Percentiles rank a stretch among this genome's conserved stretches.
phyloP scores from a whole-genome alignment of 2,888 invertebrate genomes.

The Agonum fuliginosum region DNA sequence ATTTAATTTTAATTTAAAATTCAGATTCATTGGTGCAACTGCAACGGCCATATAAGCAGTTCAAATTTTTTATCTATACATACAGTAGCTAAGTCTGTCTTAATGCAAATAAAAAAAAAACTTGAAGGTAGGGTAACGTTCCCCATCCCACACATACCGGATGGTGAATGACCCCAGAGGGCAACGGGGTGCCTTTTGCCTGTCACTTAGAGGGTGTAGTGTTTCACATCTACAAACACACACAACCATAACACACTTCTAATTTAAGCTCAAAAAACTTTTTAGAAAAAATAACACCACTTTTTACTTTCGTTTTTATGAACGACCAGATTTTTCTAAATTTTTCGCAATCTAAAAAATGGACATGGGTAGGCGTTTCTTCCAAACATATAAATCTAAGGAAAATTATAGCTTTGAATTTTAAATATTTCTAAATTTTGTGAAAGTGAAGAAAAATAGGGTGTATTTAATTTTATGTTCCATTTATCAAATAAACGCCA shows the following conservation, averaged over 20 bases:
- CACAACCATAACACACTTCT: constrained; percentile 16
- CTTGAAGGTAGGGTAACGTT: not conserved
- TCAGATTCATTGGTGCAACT: too few relatives aligned
- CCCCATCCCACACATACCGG: constrained; percentile 16
- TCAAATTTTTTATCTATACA: not conserved
- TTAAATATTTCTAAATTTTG: too few relatives aligned
- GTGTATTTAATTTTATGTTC: too few relatives aligned
- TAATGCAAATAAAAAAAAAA: not conserved
- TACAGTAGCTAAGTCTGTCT: not conserved
- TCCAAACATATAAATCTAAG: too few relatives aligned
- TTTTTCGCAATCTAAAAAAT: constrained; percentile 24
- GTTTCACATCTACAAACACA: constrained; percentile 2
- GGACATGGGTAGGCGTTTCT: not conserved
- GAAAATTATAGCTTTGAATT: too few relatives aligned
- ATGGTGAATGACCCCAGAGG: constrained; percentile 53
- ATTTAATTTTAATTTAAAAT: too few relatives aligned
- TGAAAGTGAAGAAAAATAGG: too few relatives aligned
- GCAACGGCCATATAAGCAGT: too few relatives aligned
- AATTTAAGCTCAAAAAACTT: not conserved
- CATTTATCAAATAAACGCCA: too few relatives aligned
- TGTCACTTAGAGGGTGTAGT: constrained; percentile 38
- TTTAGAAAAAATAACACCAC: not conserved
- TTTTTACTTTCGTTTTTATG: constrained; percentile 39
- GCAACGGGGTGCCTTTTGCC: constrained; percentile 28
- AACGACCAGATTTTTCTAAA: constrained; percentile 6